Conservation (phyloP, 1,140 invertebrate species). For the Dinothrombium tinctorium region DNA sequence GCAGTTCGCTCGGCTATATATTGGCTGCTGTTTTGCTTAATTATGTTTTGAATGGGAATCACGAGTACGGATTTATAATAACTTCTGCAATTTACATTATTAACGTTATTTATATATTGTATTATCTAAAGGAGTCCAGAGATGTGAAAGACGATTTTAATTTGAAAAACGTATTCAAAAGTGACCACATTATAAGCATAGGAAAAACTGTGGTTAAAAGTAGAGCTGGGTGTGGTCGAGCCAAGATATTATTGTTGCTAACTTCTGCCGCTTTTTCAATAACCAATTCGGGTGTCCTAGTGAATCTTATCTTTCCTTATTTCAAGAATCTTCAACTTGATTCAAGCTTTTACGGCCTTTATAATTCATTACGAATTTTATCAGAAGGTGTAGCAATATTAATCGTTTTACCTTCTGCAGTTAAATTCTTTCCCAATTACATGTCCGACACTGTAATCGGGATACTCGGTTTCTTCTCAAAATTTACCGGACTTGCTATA, state of each 20-base stretch:
- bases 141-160: background rate
- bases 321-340: constrained; percentile 21
- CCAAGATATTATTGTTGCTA: constrained; percentile 15
- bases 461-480: constrained; percentile 21
- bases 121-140: constrained; percentile 16
- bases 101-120: constrained; percentile 21
- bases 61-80: constrained; percentile 15
- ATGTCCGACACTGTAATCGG: constrained; percentile 19
- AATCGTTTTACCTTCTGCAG: constrained; percentile 18
- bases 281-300: constrained; percentile 19
- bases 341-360: constrained; percentile 22
- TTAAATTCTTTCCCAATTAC: constrained; percentile 7
- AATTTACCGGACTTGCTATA: constrained; percentile 19
- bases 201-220: constrained; percentile 18
- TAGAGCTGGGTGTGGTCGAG: constrained; percentile 16
- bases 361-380: constrained; percentile 21
- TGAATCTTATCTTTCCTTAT: constrained; percentile 21
- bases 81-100: constrained; percentile 17
- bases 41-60: constrained; percentile 18
- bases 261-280: constrained; percentile 12
- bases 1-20: constrained; percentile 12
- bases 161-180: background rate
- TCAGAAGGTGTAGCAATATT: constrained; percentile 21
- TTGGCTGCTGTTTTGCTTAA: constrained; percentile 21
- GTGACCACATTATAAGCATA: constrained; percentile 15